A percentile compares a stretch with the other conserved stretches of the same genome.
These are phyloP conservation scores for Riparia riparia DNA, from an alignment of 2,113 vertebrate genomes.

Conservation along the genomic window DNA sequence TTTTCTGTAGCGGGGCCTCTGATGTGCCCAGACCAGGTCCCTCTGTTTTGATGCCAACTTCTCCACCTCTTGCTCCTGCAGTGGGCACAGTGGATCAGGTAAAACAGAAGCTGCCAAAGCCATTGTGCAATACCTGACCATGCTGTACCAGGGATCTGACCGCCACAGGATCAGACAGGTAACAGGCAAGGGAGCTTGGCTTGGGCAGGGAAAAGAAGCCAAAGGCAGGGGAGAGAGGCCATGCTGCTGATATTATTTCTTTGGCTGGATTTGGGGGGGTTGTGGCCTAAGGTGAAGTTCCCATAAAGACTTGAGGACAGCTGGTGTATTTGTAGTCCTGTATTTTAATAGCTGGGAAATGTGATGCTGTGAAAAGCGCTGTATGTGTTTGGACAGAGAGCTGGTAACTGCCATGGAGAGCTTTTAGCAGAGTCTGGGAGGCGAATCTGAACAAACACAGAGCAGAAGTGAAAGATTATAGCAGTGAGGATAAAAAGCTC, in stretches of 20 bases:
- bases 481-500: background rate
- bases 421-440: background rate
- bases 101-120: constrained; percentile 90
- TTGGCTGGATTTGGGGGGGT: background rate
- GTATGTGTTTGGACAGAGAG: background rate
- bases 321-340: background rate
- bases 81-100: constrained; percentile 91
- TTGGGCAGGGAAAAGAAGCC: background rate
- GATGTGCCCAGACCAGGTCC: no score
- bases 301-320: background rate
- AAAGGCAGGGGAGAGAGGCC: background rate
- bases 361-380: background rate
- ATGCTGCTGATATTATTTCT: background rate
- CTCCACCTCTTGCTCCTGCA: constrained; percentile 56
- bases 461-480: background rate
- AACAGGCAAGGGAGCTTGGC: background rate
- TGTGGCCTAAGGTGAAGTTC: background rate
- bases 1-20: background rate
- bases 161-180: constrained; percentile 79
- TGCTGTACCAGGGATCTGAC: constrained; percentile 73
- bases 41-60: background rate
- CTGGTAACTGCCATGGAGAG: background rate
- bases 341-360: background rate
- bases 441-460: background rate
- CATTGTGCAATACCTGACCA: constrained; percentile 84